Conservation (phyloP, 2,888 invertebrate genomes). For the Plagodis dolabraria region DNA sequence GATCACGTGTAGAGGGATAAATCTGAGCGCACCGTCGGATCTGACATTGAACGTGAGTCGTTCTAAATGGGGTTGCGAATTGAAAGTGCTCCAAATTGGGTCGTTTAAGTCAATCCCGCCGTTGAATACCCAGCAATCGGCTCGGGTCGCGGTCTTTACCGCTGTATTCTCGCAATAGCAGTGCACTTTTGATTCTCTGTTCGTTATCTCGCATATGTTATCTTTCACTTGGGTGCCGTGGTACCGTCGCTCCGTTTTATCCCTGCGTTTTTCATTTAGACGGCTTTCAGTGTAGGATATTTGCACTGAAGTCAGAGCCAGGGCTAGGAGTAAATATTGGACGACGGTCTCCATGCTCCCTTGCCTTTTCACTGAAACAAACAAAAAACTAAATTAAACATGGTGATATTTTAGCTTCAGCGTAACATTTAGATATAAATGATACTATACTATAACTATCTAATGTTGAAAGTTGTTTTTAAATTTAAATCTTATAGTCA, state of each 20-base stretch:
- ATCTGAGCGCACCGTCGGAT: slow-evolving; percentile 87
- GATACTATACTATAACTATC: too few species aligned
- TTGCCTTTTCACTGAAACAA: slow-evolving; percentile 66
- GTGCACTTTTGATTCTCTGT: slow-evolving; percentile 84
- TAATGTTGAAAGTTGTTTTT: too few species aligned
- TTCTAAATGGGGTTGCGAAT: slow-evolving; percentile 88
- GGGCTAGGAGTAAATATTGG: slow-evolving; percentile 81
- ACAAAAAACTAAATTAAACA: slow-evolving; percentile 55
- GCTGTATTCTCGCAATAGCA: slow-evolving; percentile 88
- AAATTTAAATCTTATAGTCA: too few species aligned
- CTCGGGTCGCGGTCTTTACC: slow-evolving; percentile 86
- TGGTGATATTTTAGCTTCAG: slow-evolving; percentile 22
- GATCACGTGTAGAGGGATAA: slow-evolving; percentile 89
- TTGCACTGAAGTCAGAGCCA: slow-evolving; percentile 81
- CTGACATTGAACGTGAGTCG: slow-evolving; percentile 89
- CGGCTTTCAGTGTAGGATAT: slow-evolving; percentile 82
- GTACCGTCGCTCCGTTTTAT: slow-evolving; percentile 77
- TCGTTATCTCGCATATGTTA: slow-evolving; percentile 86
- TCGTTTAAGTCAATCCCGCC: slow-evolving; percentile 87
- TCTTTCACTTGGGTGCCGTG: slow-evolving; percentile 70
- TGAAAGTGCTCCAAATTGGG: slow-evolving; percentile 89
- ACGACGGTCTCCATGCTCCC: slow-evolving; percentile 75
- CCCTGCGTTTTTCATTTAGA: slow-evolving; percentile 82
- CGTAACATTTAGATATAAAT: not conserved
- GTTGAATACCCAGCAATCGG: slow-evolving; percentile 92